Conservation (phyloP, 53 echinoderm and acorn worm genomes). For the Actinopyga echinites region DNA sequence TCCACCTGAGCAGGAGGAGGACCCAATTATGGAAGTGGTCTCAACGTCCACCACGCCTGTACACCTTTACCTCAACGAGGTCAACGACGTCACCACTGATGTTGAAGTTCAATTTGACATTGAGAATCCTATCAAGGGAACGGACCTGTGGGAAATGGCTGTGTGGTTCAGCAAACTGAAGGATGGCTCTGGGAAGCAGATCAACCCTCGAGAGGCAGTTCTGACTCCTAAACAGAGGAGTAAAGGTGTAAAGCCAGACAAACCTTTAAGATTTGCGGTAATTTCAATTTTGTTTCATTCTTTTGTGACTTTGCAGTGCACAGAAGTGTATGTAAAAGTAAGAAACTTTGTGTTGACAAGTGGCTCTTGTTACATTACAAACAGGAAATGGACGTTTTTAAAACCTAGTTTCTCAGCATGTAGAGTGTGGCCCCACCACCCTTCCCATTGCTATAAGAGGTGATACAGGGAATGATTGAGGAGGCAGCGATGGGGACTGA, state of each 20-base stretch:
- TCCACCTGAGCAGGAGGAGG: slow-evolving; percentile 11
- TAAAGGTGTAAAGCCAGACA: slow-evolving; percentile 23
- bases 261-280: not conserved
- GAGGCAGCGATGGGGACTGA: too few species aligned
- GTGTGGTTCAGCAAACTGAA: slow-evolving; percentile 52
- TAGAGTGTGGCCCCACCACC: too few species aligned
- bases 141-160: slow-evolving; percentile 59
- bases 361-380: too few species aligned
- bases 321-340: too few species aligned
- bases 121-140: slow-evolving; percentile 20
- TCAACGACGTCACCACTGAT: slow-evolving; percentile 25
- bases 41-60: slow-evolving; percentile 18
- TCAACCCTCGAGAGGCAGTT: slow-evolving; percentile 12
- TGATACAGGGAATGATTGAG: too few species aligned
- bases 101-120: slow-evolving; percentile 28
- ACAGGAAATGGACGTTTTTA: too few species aligned
- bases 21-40: slow-evolving; percentile 1
- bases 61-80: not conserved
- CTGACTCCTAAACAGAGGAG: not conserved
- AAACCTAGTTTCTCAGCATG: too few species aligned
- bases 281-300: not conserved
- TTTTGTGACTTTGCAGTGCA: too few species aligned
- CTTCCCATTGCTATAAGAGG: too few species aligned
- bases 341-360: too few species aligned
- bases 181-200: slow-evolving; percentile 42